phyloP scores from a whole-genome alignment of 2,797 vertebrate species.

The Danio tinwini region DNA sequence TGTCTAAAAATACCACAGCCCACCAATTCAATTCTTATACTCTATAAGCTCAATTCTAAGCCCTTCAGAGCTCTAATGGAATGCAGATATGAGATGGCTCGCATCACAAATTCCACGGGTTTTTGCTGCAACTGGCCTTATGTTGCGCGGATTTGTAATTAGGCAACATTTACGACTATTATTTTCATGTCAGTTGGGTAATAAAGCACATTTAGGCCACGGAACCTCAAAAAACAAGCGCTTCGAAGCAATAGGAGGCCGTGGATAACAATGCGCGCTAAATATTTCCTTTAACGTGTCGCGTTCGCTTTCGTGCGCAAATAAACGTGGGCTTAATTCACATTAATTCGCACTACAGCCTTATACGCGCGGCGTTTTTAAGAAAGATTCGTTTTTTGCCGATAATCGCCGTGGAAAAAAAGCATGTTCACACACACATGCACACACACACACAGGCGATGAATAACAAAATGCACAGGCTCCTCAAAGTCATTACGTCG shows the following conservation, averaged over 20 bases:
- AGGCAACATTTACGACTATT: constrained; percentile 1
- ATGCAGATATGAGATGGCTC: constrained; percentile 14
- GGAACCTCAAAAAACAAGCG: not conserved
- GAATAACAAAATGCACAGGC: constrained; percentile 33
- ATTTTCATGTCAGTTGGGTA: constrained; percentile 2
- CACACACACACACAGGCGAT: not conserved
- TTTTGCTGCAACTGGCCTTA: not conserved
- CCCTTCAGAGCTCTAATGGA: constrained; percentile 27
- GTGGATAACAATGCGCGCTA: not conserved
- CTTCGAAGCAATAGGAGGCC: constrained; percentile 13
- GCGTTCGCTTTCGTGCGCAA: not conserved
- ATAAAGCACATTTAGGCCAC: constrained; percentile 24
- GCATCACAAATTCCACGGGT: constrained; percentile 2
- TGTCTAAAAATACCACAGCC: constrained; percentile 37
- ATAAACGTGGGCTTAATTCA: not conserved
- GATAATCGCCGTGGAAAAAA: too few species aligned
- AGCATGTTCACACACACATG: not conserved
- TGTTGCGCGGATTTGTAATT: constrained; percentile 16
- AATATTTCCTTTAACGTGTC: not conserved
- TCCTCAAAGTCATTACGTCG: constrained; percentile 33
- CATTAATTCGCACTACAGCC: not conserved
- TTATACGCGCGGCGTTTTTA: not conserved
- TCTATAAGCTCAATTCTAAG: not conserved
- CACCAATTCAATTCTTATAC: constrained; percentile 12
- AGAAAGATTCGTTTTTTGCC: not conserved